phyloP scores from a whole-genome alignment of 2,113 vertebrate species.

The Catharus minimus region DNA sequence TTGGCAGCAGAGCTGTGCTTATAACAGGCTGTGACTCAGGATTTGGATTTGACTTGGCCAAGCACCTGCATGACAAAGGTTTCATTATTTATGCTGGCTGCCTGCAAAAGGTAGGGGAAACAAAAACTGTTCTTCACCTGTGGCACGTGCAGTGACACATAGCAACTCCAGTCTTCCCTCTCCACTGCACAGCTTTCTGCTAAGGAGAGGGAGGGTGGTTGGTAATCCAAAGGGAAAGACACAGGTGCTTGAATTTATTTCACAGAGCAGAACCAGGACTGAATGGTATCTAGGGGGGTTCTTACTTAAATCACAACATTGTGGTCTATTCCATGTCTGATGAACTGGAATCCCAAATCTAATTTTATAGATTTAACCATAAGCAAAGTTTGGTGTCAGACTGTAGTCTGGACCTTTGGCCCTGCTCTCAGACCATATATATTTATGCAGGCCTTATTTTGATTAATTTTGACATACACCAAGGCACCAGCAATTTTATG shows the following conservation, averaged over 20 bases:
- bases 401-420: not conserved
- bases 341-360: not conserved
- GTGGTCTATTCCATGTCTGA: not conserved
- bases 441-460: not conserved
- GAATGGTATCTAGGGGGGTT: not conserved
- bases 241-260: not conserved
- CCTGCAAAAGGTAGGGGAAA: conserved; percentile 76
- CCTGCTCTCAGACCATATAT: not conserved
- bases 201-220: not conserved
- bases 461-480: not conserved
- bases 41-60: conserved; percentile 79
- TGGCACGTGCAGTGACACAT: not conserved
- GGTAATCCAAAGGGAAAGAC: not conserved
- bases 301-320: not conserved
- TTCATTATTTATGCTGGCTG: conserved; percentile 80
- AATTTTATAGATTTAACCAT: not conserved
- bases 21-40: conserved; percentile 81
- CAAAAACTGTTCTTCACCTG: not conserved
- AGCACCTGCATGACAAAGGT: conserved; percentile 75
- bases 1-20: conserved; percentile 74
- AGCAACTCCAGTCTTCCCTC: not conserved
- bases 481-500: not conserved
- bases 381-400: not conserved
- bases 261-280: not conserved
- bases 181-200: not conserved